Evolutionary conservation across 2,797 vertebrate genomes (phyloP), one percentile per base, ranked within the genome.

Genomic region (Sebastes trivittatus): DNA sequence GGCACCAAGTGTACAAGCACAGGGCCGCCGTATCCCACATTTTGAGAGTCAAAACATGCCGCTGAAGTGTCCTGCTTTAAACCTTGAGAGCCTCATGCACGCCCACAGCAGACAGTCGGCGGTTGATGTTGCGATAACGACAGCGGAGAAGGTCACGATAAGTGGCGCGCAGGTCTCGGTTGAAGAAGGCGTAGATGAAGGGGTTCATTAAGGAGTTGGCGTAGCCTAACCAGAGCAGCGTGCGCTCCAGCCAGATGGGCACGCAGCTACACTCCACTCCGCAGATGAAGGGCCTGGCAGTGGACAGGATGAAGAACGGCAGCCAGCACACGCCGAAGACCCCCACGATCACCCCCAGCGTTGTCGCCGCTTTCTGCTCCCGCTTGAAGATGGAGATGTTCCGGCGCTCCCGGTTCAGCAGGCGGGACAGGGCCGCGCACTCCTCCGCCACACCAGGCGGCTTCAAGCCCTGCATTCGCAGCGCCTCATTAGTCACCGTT

Each of bases 141-240:
- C 96, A 97, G 54, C 96, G 95, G 5, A 97, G 93, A 55, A 97
- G 93, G 88, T 96, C 95, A 1, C 93, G 94, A 75, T 96, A 97
- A 14, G 96, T 96, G 64, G 96, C 95, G 70, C 96, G 94, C 86
- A 97, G 92, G 89, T 96, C 96, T 11, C 96, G 94, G 84, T 97
- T 96, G 87, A 97, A 96, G 89, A 96, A 96, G 90, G 96, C 96
- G 11, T 97, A 97, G 83, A 97, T 97, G 82, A 97, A 96, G 20
- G 96, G 96, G 89, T 97, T 97, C 95, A 97, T 96, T 52, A 97
- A 91, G 11, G 96, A 97, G 92, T 97, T 97, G 79, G 96, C 95
- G 4, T 97, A 97, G 61, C 96, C 96, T 11, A 97, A 86, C 96
- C 96, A 97, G 46, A 97, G 92, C 62, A 97, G 91, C 5, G 93